A percentile compares a stretch with the other conserved stretches of the same genome.
These are phyloP conservation scores for Drosophila bunnanda DNA, from an alignment of 2,888 invertebrate genomes.

Conservation along the genomic window DNA sequence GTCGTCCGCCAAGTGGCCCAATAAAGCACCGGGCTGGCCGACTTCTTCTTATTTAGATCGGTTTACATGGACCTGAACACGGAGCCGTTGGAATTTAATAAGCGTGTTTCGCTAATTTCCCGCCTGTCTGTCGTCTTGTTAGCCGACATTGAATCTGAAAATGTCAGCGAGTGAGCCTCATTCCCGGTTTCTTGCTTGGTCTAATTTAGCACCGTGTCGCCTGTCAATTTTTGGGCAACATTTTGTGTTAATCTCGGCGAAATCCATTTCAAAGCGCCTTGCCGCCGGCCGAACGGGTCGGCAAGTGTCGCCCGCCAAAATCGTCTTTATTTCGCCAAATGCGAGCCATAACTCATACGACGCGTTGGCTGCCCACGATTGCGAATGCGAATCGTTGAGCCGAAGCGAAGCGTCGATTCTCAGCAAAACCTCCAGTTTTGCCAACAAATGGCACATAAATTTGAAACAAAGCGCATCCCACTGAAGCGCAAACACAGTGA, in stretches of 20 bases:
- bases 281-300: slow-evolving; percentile 59
- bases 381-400: slow-evolving; percentile 35
- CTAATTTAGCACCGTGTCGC: slow-evolving; percentile 74
- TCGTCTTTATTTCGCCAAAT: slow-evolving; percentile 57
- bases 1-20: slow-evolving; percentile 66
- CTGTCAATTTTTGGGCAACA: slow-evolving; percentile 68
- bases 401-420: slow-evolving; percentile 19
- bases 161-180: slow-evolving; percentile 42
- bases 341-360: slow-evolving; percentile 63
- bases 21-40: slow-evolving; percentile 65
- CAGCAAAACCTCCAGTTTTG: slow-evolving; percentile 11
- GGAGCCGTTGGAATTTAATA: slow-evolving; percentile 72
- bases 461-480: slow-evolving; percentile 20
- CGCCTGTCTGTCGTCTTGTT: slow-evolving; percentile 50
- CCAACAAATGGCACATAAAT: slow-evolving; percentile 35
- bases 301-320: slow-evolving; percentile 58
- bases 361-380: slow-evolving; percentile 47
- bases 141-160: slow-evolving; percentile 70
- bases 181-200: slow-evolving; percentile 36
- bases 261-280: slow-evolving; percentile 57
- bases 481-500: slow-evolving; percentile 23
- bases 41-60: slow-evolving; percentile 78
- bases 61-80: slow-evolving; percentile 81
- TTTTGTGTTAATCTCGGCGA: slow-evolving; percentile 49
- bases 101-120: slow-evolving; percentile 76